phyloP scores from a whole-genome alignment of 1,140 invertebrate genomes.

The Bicyclus anynana region DNA sequence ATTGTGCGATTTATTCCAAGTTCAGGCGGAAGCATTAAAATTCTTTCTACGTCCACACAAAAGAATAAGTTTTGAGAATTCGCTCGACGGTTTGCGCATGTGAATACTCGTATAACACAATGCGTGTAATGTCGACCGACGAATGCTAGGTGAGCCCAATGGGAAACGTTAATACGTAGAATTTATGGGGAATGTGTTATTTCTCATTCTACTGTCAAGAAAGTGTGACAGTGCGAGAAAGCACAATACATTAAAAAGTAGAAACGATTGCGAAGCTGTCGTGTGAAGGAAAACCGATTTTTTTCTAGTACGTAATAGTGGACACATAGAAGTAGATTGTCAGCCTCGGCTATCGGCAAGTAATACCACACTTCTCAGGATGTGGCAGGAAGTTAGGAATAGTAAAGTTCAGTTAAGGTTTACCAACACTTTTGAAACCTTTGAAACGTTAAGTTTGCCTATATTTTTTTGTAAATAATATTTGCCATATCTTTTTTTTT shows the following conservation, averaged over 20 bases:
- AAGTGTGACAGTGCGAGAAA: neutral
- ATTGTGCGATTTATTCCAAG: slow-evolving; percentile 59
- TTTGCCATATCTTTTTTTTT: no score
- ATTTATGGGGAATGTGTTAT: neutral
- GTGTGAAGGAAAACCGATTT: no score
- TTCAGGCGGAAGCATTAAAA: slow-evolving; percentile 72
- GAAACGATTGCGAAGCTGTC: no score
- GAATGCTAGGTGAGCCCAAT: slow-evolving; percentile 13
- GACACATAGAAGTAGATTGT: no score
- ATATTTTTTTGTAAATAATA: no score
- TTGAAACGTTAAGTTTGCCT: no score
- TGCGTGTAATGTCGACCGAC: slow-evolving; percentile 16
- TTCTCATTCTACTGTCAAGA: neutral
- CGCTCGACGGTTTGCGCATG: slow-evolving; percentile 53
- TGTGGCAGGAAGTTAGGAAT: no score
- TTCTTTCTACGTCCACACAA: slow-evolving; percentile 66
- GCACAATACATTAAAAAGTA: neutral
- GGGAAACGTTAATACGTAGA: neutral
- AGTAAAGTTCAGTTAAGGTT: no score
- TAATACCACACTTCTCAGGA: no score
- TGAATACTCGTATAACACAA: slow-evolving; percentile 48
- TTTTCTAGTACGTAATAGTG: no score
- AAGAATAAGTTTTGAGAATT: slow-evolving; percentile 70
- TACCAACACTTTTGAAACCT: no score
- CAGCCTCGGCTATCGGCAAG: no score